Conservation (phyloP, 2,888 invertebrate genomes). For the Spisula solida region DNA sequence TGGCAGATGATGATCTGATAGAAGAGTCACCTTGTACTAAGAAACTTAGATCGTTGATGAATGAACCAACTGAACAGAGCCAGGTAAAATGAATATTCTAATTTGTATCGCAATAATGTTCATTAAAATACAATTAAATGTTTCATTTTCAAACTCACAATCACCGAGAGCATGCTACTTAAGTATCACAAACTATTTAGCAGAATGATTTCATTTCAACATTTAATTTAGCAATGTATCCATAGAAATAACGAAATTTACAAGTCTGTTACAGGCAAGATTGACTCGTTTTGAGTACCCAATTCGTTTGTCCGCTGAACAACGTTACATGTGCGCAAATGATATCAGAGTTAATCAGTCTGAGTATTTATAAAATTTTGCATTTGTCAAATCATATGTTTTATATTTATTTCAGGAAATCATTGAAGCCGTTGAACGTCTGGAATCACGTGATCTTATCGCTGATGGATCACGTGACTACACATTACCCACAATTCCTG, state of each 20-base stretch:
- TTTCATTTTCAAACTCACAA: neutral
- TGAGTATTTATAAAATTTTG: neutral
- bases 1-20: slow-evolving; percentile 45
- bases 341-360: neutral
- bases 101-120: neutral
- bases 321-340: neutral
- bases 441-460: slow-evolving; percentile 55
- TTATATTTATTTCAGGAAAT: slow-evolving; percentile 35
- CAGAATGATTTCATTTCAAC: too few species aligned
- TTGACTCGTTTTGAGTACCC: neutral
- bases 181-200: neutral
- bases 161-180: neutral
- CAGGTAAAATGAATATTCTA: neutral
- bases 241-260: too few species aligned
- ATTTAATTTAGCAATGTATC: too few species aligned
- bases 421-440: slow-evolving; percentile 64
- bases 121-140: neutral
- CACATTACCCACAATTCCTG: slow-evolving; percentile 78
- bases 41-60: slow-evolving; percentile 36
- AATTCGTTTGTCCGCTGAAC: too few species aligned
- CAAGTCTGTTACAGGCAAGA: neutral
- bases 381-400: neutral
- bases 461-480: slow-evolving; percentile 69
- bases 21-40: slow-evolving; percentile 53
- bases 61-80: neutral